Evolutionary conservation across 2,113 vertebrate genomes (phyloP), one percentile per base, ranked within the genome.

Genomic region (Xiphophorus maculatus): DNA sequence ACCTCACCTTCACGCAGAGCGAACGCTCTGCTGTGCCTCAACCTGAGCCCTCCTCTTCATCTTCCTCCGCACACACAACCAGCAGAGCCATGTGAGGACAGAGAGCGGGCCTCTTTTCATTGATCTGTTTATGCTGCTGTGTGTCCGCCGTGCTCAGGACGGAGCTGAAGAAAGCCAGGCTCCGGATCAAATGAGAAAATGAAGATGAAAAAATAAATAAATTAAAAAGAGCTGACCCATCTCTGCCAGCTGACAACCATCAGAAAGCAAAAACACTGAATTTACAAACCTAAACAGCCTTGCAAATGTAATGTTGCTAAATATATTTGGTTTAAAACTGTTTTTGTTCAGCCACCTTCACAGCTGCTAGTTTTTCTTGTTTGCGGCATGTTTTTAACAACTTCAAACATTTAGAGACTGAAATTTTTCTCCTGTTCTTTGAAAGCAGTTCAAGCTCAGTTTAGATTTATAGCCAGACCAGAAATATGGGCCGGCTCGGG

Each of bases 41-140:
- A 42, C 48, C 44, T 75, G 0, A 44, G 35, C 62, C 2, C 14
- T 37, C 60, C 74, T 71, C 60, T 82, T 83, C 67, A 84, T 71
- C 32, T 37, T 71, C 66, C 48, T 64, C 72, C 69, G 30, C 32
- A 11, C 42, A 6, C 13, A 13, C 63, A 77, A 37, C 14, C 22
- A 35, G 66, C 27, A 63, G 40, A 15, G 10, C n/a, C 14, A 44
- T 71, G 63, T 58, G 71, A 63, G 75, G 66, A 74, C 76, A 62
- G 25, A 13, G 33, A 71, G 62, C 25, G 0, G 1, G 14, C 51
- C 61, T 67, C 42, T 22, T 28, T 28, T 62, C 63, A 91, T 89
- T 84, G 86, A 91, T 91, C 76, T 28, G 83, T 84, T 85, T 83
- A 33, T 74, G 64, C 44, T 77, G 27, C 48, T 48, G 65, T 64